These are phyloP conservation scores for Bettongia penicillata DNA, from an alignment of 2,113 vertebrate species.

Conservation along the genomic window DNA sequence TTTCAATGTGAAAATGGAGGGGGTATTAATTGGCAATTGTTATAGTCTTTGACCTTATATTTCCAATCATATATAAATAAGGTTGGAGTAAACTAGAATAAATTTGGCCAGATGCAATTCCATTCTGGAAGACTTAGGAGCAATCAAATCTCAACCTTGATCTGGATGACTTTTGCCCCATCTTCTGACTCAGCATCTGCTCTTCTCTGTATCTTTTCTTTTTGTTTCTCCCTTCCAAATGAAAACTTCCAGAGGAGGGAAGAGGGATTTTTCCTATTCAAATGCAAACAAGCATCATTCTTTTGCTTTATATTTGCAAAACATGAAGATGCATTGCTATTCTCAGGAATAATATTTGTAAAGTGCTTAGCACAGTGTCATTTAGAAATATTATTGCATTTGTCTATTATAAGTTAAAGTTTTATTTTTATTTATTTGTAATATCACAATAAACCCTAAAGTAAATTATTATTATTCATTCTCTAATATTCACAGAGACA, in stretches of 20 bases:
- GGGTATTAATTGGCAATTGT: background rate
- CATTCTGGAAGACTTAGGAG: background rate
- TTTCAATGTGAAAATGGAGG: background rate
- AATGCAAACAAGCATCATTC: background rate
- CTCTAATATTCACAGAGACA: background rate
- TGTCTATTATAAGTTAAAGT: background rate
- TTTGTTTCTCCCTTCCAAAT: background rate
- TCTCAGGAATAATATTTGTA: background rate
- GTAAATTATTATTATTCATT: background rate
- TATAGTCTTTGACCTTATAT: background rate
- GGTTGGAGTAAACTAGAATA: background rate
- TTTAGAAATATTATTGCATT: background rate
- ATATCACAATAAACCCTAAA: background rate
- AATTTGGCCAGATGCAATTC: background rate
- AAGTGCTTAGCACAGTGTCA: no score
- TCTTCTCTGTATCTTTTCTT: background rate
- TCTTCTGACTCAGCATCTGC: background rate
- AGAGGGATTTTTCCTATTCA: background rate
- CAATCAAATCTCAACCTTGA: background rate
- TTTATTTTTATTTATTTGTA: background rate
- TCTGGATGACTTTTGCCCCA: background rate
- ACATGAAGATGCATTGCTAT: background rate
- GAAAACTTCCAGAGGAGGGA: background rate
- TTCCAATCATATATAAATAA: background rate
- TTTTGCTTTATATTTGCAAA: background rate